phyloP scores from a whole-genome alignment of 2,797 vertebrate species.

The Myotis daubentonii region DNA sequence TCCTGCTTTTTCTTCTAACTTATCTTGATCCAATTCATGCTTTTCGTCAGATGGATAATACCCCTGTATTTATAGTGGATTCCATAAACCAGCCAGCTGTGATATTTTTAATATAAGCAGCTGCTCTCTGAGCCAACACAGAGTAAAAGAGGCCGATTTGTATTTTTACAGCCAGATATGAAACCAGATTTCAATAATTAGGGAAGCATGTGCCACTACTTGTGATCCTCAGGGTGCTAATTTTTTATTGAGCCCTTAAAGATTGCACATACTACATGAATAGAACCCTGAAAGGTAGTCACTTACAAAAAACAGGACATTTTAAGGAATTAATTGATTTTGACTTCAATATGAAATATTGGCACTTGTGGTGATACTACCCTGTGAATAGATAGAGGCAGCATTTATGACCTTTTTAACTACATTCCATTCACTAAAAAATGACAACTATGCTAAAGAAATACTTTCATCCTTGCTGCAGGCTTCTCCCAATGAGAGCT shows the following conservation, averaged over 20 bases:
- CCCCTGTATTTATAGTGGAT: constrained; percentile 70
- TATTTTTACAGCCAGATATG: constrained; percentile 76
- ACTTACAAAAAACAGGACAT: constrained; percentile 65
- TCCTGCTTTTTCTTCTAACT: constrained; percentile 51
- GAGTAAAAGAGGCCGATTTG: constrained; percentile 61
- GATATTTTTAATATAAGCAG: constrained; percentile 74
- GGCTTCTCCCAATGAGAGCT: constrained; percentile 75
- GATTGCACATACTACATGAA: constrained; percentile 63
- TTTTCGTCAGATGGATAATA: constrained; percentile 71
- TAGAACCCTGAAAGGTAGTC: constrained; percentile 59
- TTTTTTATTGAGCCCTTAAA: constrained; percentile 71
- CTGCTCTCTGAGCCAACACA: constrained; percentile 62
- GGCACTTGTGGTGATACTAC: constrained; percentile 59
- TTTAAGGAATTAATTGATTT: constrained; percentile 84
- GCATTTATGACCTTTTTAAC: constrained; percentile 78
- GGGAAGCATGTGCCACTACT: constrained; percentile 71
- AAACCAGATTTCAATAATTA: constrained; percentile 80
- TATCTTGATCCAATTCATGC: constrained; percentile 67
- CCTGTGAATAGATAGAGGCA: constrained; percentile 66
- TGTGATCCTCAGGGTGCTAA: constrained; percentile 67
- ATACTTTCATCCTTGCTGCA: constrained; percentile 70
- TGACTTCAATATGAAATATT: constrained; percentile 77
- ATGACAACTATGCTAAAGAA: constrained; percentile 78
- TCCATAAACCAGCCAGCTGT: constrained; percentile 61
- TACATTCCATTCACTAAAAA: constrained; percentile 77